These are phyloP conservation scores for Sepioteuthis lessoniana DNA, from an alignment of 2,888 invertebrate genomes.

Conservation along the genomic window DNA sequence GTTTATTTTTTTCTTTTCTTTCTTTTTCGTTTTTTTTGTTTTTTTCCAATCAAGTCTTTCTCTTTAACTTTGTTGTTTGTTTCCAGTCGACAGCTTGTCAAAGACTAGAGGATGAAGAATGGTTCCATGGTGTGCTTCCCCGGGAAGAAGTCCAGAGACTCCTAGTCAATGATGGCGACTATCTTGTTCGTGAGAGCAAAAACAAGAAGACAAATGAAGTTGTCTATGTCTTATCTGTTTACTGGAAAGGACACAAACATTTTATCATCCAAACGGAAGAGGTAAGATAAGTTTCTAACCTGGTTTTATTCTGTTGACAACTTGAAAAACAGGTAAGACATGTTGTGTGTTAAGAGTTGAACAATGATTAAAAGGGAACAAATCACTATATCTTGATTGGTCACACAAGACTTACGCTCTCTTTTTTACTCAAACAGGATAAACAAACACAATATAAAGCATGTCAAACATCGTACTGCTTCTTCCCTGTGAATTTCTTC, in stretches of 20 bases:
- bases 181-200: constrained; percentile 88
- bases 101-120: constrained; percentile 85
- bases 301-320: too few relatives aligned
- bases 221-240: constrained; percentile 93
- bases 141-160: constrained; percentile 95
- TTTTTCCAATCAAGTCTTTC: background rate
- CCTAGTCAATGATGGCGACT: constrained; percentile 93
- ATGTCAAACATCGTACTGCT: too few relatives aligned
- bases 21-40: too few relatives aligned
- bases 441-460: too few relatives aligned
- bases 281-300: constrained; percentile 77
- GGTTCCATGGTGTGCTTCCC: constrained; percentile 97
- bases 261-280: constrained; percentile 97
- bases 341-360: too few relatives aligned
- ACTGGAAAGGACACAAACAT: constrained; percentile 96
- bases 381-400: too few relatives aligned
- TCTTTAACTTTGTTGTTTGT: too few relatives aligned
- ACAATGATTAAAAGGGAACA: too few relatives aligned
- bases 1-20: background rate
- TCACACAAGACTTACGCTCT: too few relatives aligned
- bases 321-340: too few relatives aligned
- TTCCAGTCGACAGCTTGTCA: background rate
- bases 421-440: too few relatives aligned
- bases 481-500: too few relatives aligned
- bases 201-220: constrained; percentile 77